Base-by-base conservation (phyloP, 1,140 invertebrate genomes). In the Brachionus rubens region DNA sequence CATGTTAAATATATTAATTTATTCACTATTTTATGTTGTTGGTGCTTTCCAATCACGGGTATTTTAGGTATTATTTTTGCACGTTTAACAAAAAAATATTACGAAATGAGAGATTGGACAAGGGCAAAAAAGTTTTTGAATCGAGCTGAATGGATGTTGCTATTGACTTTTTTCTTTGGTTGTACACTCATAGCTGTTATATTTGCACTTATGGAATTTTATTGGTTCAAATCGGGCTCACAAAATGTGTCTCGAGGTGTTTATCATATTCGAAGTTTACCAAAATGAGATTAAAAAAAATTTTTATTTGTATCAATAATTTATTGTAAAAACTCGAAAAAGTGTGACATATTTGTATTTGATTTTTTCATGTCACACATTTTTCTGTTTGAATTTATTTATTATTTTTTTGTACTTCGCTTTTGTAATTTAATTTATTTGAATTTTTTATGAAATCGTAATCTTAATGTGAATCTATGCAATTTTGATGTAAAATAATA, bases 1-100 rank as follows among this genome's bases (percentile, higher is more conserved):
- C 68, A 72, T 72, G 46, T 72, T 3, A 72, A 72, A 26, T 72
- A 72, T 46, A 72, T 72, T 10, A 72, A 72, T 72, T 24, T 72
- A 40, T 47, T 72, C 12, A 36, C 46, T 21, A 48, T 72, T n/a
- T 24, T 72, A 10, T 72, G 68, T n/a, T 72, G 68, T 33, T 72
- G 68, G 68, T 72, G 68, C 24, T 72, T 72, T 72, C 68, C 68
- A 0, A 30, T 72, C 1, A 72, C 68, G 24, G 68, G 68, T 21
- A 6, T 72, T 40, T 54, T 72, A 48, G 36, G 30, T 1, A 72
- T 72, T 24, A 24, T 72, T 40, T 72, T 72, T 54, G 68, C 68
- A n/a, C 10, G 68, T 4, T 40, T 50, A 21, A 72, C 68, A 1
- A 48, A 54, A 21, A 50, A 21, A 19, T 72, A 72, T 41, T 72